Evolutionary conservation across 2,888 invertebrate genomes (phyloP), one percentile per base, ranked within the genome.

Genomic region (Camptogramma bilineatum): DNA sequence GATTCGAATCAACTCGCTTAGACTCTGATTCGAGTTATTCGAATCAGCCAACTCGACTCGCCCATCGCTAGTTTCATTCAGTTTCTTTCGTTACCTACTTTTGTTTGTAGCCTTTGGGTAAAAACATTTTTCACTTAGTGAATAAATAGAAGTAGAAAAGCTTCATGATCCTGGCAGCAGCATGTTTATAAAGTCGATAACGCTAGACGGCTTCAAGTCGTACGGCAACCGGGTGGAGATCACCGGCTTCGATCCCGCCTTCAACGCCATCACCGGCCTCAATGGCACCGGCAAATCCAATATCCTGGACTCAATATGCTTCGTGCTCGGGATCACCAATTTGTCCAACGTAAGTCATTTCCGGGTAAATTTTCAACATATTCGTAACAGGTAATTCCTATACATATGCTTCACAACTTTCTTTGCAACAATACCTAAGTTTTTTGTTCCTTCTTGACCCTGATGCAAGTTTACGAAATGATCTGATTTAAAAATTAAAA

Each of bases 201-300:
- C 97, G 39, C 91, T 99, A 53, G 99, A 99, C 82, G 99, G 99
- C 51, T 99, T 99, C 84, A 99, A 99, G 90, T 99, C 99, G 0
- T 99, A 99, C 80, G 99, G 98, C 0, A 96, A 97, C 74, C 94
- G 98, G 73, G 98, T 98, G 0, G 98, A 98, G 90, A 95, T 99
- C 55, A 96, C 95, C 70, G 97, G 97, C 1, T 99, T 99, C 84
- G 99, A 99, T 91, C 95, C 95, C 0, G 95, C 97, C 86, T 99
- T 99, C 85, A 99, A 99, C 80, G 99, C 99, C 3, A 99, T 99
- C 59, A 99, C 99, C 13, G 99, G 99, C 0, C 91, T 99, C 52
- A 99, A 99, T 89, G 99, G 99, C 7, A 98, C 98, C 71, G 99
- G 99, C 39, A 99, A 99, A 90, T 99, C 99, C 0, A 99, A 99